Evolutionary conservation across 2,888 invertebrate genomes (phyloP), one percentile per base, ranked within the genome.

Genomic region (Temnothorax ravouxi): DNA sequence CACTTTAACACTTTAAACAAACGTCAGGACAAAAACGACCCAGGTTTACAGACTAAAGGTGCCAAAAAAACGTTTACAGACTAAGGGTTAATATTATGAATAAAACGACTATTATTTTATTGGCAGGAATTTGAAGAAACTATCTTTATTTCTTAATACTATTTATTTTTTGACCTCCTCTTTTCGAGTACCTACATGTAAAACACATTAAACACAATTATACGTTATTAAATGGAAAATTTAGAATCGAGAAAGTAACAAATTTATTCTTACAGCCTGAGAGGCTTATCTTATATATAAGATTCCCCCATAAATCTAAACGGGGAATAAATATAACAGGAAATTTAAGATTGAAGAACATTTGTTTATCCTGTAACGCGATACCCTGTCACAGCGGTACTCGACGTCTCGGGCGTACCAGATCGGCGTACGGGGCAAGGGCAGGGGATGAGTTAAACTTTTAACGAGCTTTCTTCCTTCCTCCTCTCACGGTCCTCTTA

Each of bases 381-480:
- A 38, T 76, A 62, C 6, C 41, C 21, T 81, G 81, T 76, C 76
- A 72, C 74, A 59, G 52, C 76, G 52, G 62, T 62, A 52, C 75
- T 38, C 62, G 38, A 62, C 62, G 62, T 75, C 61, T 47, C 34
- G 50, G 38, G 52, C 29, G 29, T 29, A 29, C 56, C 8, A 61
- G 50, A 74, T 67, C n/a, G 77, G 21, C 52, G 52, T 21, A 6
- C 25, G 47, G 76, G 50, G 62, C n/a, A 38, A 52, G 41, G 41
- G 59, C 41, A 18, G 38, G 44, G 71, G 25, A 59, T 69, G 72
- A 81, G 72, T 72, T 62, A 81, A 81, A 81, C 75, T 81, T 75
- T 72, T 75, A 81, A 81, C 72, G 74, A 79, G 79, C 79, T 79
- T 79, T 79, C 79, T 79, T 75, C 74, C 81, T 76, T 52, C 52